Conservation (phyloP, 1,140 invertebrate species). For the Drosophila repletoides region DNA sequence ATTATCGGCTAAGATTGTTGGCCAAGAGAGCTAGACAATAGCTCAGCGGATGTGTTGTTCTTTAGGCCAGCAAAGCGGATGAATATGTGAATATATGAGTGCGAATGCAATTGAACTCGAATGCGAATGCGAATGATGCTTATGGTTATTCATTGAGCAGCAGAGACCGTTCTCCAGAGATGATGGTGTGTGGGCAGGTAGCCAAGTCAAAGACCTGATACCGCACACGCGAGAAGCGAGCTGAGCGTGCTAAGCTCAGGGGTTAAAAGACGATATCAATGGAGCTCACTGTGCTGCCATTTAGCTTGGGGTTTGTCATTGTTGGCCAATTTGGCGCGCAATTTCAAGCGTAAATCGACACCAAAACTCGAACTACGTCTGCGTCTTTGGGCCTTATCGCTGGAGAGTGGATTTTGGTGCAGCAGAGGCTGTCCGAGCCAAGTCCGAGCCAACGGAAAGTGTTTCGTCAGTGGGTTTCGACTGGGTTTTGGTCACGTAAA, state of each 20-base stretch:
- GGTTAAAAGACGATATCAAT: conserved; percentile 67
- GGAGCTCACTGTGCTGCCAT: no score
- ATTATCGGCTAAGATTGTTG: conserved; percentile 3
- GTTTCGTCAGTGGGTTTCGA: conserved; percentile 39
- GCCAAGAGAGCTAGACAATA: not conserved
- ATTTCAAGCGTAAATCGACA: conserved; percentile 60
- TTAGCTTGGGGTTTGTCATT: conserved; percentile 23
- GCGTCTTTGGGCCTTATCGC: conserved; percentile 50
- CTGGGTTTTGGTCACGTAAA: conserved; percentile 70
- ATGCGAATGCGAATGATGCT: conserved; percentile 10
- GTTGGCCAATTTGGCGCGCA: conserved; percentile 59
- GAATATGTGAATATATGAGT: no score
- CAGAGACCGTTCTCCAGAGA: not conserved
- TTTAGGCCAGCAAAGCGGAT: not conserved
- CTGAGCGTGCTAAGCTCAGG: conserved; percentile 65
- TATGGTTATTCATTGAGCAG: conserved; percentile 48
- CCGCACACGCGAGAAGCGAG: conserved; percentile 57
- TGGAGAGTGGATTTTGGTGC: conserved; percentile 9
- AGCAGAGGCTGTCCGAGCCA: conserved; percentile 24
- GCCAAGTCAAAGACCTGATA: conserved; percentile 62
- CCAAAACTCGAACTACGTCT: conserved; percentile 38
- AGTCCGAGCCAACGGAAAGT: conserved; percentile 15
- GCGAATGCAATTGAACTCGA: not conserved
- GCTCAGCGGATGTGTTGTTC: conserved; percentile 5
- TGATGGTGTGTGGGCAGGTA: conserved; percentile 38